Base-by-base conservation (phyloP, 2,888 invertebrate species). In the Hermaeophaga mercurialis region DNA sequence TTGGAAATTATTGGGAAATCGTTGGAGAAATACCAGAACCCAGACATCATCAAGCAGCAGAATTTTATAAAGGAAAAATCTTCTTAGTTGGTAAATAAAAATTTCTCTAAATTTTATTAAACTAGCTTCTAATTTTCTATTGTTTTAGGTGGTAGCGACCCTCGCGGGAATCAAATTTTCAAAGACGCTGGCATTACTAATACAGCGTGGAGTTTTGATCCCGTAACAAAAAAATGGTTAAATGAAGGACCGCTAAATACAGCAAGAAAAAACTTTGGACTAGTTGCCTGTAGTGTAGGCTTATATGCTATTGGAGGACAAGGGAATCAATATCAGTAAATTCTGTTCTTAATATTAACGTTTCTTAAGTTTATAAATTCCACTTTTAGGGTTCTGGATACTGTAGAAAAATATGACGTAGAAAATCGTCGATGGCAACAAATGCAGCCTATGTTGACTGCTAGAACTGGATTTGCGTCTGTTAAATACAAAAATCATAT, bases 231-330 rank as follows among this genome's bases (percentile, higher is more conserved):
- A 14, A 80, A 82, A 41, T 89, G 89, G 89, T 83, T 79, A 69
- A 82, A 81, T 58, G 86, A 88, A 70, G 79, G 81, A 1, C 81
- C 80, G 9, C 80, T 89, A 65, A 79, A 81, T 12, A 79, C 81
- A 17, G 80, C 84, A 0, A 79, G 88, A 63, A 85, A 86, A 73
- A 86, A 87, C 76, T 89, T 89, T 67, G 87, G 86, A 0, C 78
- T 88, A 3, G 84, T 87, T n/a, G 85, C 83, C 1, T 82, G 82
- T 64, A 81, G 82, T 17, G 83, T 84, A 73, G 84, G 83, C n/a
- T 76, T 90, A 65, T 88, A 84, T 66, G 86, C 86, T 2, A 85
- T 89, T 58, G 89, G 89, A 1, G 89, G 89, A 5, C 86, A 87
- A 75, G 85, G 64, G 9, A 48, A 33, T n/a, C 43, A 61, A 26